Conservation (phyloP, 1,140 invertebrate species). For the Magallana gigas region DNA sequence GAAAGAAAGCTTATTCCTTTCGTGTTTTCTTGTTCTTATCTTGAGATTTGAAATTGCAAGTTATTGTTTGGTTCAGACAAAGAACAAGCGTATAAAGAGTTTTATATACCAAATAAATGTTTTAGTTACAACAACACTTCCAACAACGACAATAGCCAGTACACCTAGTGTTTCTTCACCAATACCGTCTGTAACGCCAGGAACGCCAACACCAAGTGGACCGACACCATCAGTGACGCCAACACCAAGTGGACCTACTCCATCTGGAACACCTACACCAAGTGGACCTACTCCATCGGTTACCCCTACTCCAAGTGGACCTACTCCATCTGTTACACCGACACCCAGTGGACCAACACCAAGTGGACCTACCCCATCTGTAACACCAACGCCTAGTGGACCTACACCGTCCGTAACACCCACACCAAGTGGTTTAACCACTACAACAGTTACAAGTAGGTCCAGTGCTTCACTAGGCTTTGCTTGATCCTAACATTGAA, state of each 20-base stretch:
- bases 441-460: neutral
- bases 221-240: neutral
- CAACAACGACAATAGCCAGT: neutral
- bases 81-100: no score
- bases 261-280: no score
- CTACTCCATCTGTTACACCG: neutral
- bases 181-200: neutral
- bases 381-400: neutral
- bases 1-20: no score
- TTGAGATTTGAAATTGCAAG: no score
- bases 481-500: no score
- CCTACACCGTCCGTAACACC: neutral
- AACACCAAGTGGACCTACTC: neutral
- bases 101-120: no score
- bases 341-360: neutral
- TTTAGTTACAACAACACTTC: neutral
- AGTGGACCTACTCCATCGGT: no score
- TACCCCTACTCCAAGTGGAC: neutral
- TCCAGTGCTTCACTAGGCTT: no score
- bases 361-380: neutral
- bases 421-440: neutral
- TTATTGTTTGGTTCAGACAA: no score
- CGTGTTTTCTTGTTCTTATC: no score
- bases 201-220: neutral
- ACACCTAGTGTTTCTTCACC: neutral